Percentiles rank a stretch among this genome's conserved stretches.
Evolutionary conservation across 2,113 vertebrate species (phyloP).

Genomic region (Oxyruncus cristatus): DNA sequence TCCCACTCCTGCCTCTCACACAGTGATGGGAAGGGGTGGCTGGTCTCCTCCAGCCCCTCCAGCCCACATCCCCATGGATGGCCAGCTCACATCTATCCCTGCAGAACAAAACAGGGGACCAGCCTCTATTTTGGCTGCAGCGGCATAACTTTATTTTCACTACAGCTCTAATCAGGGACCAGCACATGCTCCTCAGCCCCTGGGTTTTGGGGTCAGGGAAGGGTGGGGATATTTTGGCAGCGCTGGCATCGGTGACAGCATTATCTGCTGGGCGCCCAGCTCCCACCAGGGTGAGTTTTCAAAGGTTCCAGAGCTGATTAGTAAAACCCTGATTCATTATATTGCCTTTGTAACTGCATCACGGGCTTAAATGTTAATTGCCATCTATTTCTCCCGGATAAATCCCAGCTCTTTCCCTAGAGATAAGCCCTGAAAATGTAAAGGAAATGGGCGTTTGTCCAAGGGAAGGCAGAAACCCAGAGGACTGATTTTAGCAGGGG

Average conservation of each 20-base stretch:
- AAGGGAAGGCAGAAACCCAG: neutral
- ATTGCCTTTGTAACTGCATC: neutral
- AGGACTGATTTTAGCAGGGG: rapidly evolving
- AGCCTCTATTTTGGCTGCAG: neutral
- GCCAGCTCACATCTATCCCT: neutral
- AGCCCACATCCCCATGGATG: no score
- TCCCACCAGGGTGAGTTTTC: neutral
- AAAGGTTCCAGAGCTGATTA: neutral
- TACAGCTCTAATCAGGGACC: neutral
- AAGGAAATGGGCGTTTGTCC: neutral
- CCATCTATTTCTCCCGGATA: neutral
- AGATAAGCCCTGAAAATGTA: neutral
- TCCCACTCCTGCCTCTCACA: neutral
- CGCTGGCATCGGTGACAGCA: neutral
- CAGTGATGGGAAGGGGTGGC: rapidly evolving
- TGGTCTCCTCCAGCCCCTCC: neutral
- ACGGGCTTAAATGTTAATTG: conserved; percentile 30
- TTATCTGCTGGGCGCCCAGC: neutral
- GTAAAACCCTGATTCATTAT: conserved; percentile 33
- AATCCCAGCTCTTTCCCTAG: conserved; percentile 46
- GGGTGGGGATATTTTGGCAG: neutral
- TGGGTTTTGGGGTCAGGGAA: neutral
- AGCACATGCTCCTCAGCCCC: rapidly evolving
- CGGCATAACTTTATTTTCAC: neutral
- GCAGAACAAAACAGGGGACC: neutral